A percentile compares a stretch with the other conserved stretches of the same genome.
These are phyloP conservation scores for Brachionus calyciflorus DNA, from an alignment of 1,140 invertebrate genomes.

Conservation along the genomic window DNA sequence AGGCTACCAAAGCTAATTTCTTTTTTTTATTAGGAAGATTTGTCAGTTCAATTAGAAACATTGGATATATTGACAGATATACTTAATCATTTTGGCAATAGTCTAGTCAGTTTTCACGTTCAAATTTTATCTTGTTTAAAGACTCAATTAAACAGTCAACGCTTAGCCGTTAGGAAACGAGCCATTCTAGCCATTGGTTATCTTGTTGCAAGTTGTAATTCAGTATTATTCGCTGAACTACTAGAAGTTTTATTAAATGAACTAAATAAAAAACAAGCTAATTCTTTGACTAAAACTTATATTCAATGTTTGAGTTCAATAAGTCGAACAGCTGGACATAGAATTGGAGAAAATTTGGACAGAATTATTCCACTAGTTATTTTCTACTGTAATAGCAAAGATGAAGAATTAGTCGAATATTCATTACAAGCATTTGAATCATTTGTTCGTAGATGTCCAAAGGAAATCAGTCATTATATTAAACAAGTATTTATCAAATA, in stretches of 20 bases:
- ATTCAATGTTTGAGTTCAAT: slow-evolving; percentile 51
- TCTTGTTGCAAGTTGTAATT: slow-evolving; percentile 83
- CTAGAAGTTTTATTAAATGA: slow-evolving; percentile 83
- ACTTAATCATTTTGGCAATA: slow-evolving; percentile 82
- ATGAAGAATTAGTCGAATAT: slow-evolving; percentile 89
- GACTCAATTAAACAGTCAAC: slow-evolving; percentile 85
- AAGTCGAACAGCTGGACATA: slow-evolving; percentile 84
- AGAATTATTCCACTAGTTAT: slow-evolving; percentile 81
- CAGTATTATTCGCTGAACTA: slow-evolving; percentile 79
- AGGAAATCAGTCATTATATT: slow-evolving; percentile 88
- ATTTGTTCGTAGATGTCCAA: slow-evolving; percentile 89
- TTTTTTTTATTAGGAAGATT: slow-evolving; percentile 68
- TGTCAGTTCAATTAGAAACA: slow-evolving; percentile 92
- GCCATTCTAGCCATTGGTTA: slow-evolving; percentile 71
- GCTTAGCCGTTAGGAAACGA: slow-evolving; percentile 74
- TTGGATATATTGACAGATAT: slow-evolving; percentile 91
- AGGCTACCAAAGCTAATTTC: too few species aligned
- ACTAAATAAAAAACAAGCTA: slow-evolving; percentile 66
- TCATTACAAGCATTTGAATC: slow-evolving; percentile 84
- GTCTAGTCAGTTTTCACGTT: slow-evolving; percentile 72
- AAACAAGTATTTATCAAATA: slow-evolving; percentile 65
- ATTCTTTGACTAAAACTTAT: slow-evolving; percentile 67
- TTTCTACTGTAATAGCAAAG: slow-evolving; percentile 78
- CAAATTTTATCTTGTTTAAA: slow-evolving; percentile 80
- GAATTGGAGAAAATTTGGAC: slow-evolving; percentile 88